Percentiles rank a stretch among this genome's conserved stretches.
Conservation (phyloP, 1,140 invertebrate species). For the Teleogryllus occipitalis region DNA sequence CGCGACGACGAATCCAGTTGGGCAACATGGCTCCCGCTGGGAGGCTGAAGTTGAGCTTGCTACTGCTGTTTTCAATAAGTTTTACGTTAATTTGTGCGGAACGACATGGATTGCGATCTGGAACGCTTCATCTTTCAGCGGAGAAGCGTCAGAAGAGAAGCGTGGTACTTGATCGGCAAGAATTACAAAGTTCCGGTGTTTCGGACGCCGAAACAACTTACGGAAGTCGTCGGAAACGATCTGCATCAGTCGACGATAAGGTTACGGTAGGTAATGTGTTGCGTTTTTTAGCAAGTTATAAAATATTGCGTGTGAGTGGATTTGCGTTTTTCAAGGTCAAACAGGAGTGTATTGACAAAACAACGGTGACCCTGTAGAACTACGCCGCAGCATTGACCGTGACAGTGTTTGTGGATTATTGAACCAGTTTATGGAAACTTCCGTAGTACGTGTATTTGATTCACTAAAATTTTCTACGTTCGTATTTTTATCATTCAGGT, state of each 20-base stretch:
- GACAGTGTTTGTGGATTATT: background rate
- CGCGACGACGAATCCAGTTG: background rate
- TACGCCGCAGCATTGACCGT: too few relatives aligned
- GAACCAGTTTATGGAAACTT: background rate
- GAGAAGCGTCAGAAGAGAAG: background rate
- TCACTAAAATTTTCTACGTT: background rate
- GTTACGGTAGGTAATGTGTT: background rate
- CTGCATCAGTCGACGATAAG: background rate
- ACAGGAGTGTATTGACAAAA: background rate
- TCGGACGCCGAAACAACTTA: background rate
- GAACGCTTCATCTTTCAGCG: background rate
- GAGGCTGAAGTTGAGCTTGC: background rate
- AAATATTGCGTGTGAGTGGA: background rate
- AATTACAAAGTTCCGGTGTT: background rate
- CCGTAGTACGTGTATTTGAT: background rate
- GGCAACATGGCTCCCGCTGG: background rate
- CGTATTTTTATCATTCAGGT: background rate
- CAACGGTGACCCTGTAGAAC: background rate
- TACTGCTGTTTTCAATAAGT: background rate
- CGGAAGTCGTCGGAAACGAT: background rate
- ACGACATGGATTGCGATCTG: background rate
- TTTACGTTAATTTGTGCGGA: background rate
- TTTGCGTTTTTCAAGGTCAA: background rate
- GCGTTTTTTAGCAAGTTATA: background rate
- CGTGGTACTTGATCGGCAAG: background rate